Evolutionary conservation across 2,113 vertebrate genomes (phyloP), one percentile per base, ranked within the genome.

Genomic region (Smithornis capensis): DNA sequence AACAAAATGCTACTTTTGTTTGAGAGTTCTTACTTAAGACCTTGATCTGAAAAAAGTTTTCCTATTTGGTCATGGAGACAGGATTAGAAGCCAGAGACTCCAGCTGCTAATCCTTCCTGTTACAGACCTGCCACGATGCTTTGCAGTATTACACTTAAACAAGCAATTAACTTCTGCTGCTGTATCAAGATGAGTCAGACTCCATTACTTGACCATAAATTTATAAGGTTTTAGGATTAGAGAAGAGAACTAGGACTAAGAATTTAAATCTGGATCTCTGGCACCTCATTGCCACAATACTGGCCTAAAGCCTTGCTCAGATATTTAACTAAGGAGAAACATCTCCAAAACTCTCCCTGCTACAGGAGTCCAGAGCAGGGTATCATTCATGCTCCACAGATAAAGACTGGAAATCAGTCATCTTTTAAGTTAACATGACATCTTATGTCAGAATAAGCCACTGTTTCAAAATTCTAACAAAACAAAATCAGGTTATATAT

Each of bases 91-190:
- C 47, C 83, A 95, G 77, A 59, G 76, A 87, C 68, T 91, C 50
- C 68, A 90, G 89, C 42, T 92, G 86, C 73, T 94, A 92, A 83
- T 81, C 75, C 56, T 69, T 83, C 76, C 76, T 75, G 50, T 76
- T 80, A 49, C 67, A 73, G 68, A 50, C 42, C 83, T 86, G 88
- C 59, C 78, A 76, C 52, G 63, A 63, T 3, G 19, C 75, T 88
- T 11, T n/a, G 71, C 83, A 92, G 15, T 19, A 9, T 40, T 19
- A 24, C 8, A 73, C 25, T 88, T 38, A 44, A 77, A 87, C 77
- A 82, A 92, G 63, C 67, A 90, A 85, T 92, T 85, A 79, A 82
- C 75, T 45, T 68, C 33, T 60, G 33, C 50, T 79, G 35, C 82
- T 65, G 31, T 9, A 73, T 53, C 49, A 76, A 52, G 78, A 84